Conservation (phyloP, 2,888 invertebrate genomes). For the Clunio marinus region DNA sequence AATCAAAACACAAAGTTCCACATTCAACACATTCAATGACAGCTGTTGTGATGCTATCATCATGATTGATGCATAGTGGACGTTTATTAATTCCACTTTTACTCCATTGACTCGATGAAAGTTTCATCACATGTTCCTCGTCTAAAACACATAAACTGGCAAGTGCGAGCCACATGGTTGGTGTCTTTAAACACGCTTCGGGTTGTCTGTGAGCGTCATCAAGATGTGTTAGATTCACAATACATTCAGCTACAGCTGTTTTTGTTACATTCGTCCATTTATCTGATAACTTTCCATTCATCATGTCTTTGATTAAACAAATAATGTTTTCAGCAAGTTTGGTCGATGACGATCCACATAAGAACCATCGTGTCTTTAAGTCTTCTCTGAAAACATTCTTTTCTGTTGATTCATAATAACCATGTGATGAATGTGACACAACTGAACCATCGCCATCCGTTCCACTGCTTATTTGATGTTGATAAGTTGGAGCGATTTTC, state of each 20-base stretch:
- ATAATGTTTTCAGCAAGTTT: conserved; percentile 87
- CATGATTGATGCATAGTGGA: conserved; percentile 91
- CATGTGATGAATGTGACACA: conserved; percentile 45
- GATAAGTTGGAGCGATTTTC: conserved; percentile 57
- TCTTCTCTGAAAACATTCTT: conserved; percentile 25
- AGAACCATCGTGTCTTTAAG: conserved; percentile 65
- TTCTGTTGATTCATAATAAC: conserved; percentile 16
- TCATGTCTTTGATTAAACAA: conserved; percentile 84
- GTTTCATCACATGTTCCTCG: conserved; percentile 79
- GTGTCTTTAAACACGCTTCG: conserved; percentile 72
- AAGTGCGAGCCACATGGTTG: conserved; percentile 86
- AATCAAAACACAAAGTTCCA: conserved; percentile 91
- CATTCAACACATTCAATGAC: conserved; percentile 89
- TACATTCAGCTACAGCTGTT: conserved; percentile 80
- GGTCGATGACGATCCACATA: conserved; percentile 75
- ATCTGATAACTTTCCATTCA: conserved; percentile 80
- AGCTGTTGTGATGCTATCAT: conserved; percentile 88
- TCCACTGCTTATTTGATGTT: conserved; percentile 48
- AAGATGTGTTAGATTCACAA: conserved; percentile 75
- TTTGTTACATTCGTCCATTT: conserved; percentile 85
- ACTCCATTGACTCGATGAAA: conserved; percentile 76
- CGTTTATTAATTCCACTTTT: conserved; percentile 56
- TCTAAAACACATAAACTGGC: conserved; percentile 91
- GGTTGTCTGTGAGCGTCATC: conserved; percentile 71
- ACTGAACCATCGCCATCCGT: conserved; percentile 44